Percentiles rank a stretch among this genome's conserved stretches.
Conservation (phyloP, 2,113 vertebrate species). For the Cinclus mexicanus region DNA sequence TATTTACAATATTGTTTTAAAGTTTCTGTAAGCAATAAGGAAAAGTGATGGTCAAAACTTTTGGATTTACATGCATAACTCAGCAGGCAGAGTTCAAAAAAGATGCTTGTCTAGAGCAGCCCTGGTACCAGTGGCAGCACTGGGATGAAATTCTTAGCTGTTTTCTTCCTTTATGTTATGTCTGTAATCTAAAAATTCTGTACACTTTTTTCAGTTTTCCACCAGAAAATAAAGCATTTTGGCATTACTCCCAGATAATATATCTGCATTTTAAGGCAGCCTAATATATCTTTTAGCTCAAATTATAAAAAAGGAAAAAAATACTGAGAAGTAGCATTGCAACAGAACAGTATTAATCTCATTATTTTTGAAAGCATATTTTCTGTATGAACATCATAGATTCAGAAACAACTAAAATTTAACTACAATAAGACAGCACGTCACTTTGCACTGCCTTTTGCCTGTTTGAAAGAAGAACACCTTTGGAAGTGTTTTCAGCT, state of each 20-base stretch:
- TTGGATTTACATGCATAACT: background rate
- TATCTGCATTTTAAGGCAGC: background rate
- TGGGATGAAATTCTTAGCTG: background rate
- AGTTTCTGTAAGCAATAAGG: background rate
- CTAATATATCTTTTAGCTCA: background rate
- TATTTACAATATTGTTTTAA: constrained; percentile 9
- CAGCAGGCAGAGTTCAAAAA: background rate
- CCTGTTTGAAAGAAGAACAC: background rate
- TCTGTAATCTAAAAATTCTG: background rate
- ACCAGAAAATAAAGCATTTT: background rate
- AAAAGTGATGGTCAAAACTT: background rate
- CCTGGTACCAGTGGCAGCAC: background rate
- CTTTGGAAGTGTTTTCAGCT: background rate
- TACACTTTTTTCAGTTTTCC: background rate
- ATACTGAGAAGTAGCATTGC: background rate
- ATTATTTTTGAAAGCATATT: background rate
- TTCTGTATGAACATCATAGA: background rate
- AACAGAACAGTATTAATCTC: background rate
- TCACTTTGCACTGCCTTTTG: background rate
- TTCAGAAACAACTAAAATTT: background rate
- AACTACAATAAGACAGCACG: background rate
- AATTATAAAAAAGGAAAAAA: background rate
- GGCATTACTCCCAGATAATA: background rate
- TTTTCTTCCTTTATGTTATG: background rate
- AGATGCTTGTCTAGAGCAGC: background rate